These are phyloP conservation scores for Eonycteris spelaea DNA, from an alignment of 2,113 vertebrate genomes.

Conservation along the genomic window DNA sequence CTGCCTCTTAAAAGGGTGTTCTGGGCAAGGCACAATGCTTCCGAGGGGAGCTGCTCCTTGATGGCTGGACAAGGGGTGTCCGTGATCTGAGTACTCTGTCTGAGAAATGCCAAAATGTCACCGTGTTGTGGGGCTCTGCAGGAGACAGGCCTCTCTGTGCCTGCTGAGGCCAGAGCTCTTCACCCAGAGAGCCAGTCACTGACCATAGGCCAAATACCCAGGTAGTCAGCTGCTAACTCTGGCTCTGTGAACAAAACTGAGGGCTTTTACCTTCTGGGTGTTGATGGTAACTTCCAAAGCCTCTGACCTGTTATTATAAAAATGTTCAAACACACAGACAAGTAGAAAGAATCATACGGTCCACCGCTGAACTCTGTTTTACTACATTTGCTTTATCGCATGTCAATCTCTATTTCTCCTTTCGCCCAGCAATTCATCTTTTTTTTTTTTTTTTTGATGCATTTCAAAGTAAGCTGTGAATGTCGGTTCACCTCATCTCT, in stretches of 20 bases:
- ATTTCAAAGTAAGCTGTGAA: not conserved
- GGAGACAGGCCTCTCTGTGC: not conserved
- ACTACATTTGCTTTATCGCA: not conserved
- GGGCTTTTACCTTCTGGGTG: not conserved
- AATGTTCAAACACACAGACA: not conserved
- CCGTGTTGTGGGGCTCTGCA: not conserved
- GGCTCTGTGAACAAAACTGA: not conserved
- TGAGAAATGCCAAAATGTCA: not conserved
- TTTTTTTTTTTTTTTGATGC: not conserved
- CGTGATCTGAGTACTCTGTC: not conserved
- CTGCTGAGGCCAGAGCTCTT: not conserved
- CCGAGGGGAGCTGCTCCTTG: not conserved
- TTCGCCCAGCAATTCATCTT: not conserved
- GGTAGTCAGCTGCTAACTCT: not conserved
- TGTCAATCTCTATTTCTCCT: not conserved
- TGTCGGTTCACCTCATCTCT: not conserved
- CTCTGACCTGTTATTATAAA: not conserved
- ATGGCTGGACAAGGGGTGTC: not conserved
- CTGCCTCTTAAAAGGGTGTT: not conserved
- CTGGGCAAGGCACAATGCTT: not conserved
- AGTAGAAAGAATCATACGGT: not conserved
- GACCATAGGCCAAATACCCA: fast-evolving
- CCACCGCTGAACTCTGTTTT: fast-evolving
- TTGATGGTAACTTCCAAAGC: not conserved
- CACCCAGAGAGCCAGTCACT: not conserved